Conservation (phyloP, 1,140 invertebrate genomes). For the Eupeodes corollae region DNA sequence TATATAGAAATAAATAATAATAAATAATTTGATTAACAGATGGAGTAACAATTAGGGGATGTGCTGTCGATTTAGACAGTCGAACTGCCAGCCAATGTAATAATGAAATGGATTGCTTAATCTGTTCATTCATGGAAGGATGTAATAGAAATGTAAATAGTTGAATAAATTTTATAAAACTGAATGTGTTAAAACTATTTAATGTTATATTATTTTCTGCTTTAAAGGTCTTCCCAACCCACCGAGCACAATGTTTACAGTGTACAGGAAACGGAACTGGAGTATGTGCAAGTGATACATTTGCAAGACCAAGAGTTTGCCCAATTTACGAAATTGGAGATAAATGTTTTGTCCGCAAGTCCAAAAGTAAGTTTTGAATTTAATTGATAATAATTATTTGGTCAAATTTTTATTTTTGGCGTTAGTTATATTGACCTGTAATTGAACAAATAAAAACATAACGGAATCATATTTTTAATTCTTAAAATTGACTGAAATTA, state of each 20-base stretch:
- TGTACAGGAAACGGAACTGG: conserved; percentile 20
- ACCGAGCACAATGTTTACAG: conserved; percentile 23
- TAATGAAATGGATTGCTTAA: conserved; percentile 28
- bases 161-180: neutral
- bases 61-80: conserved; percentile 23
- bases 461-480: no score
- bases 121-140: conserved; percentile 20
- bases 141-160: conserved; percentile 18
- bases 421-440: no score
- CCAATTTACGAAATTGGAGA: conserved; percentile 26
- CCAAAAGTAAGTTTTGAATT: conserved; percentile 8
- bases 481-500: no score
- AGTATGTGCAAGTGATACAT: conserved; percentile 18
- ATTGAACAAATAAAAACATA: no score
- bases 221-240: conserved; percentile 17
- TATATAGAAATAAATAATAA: neutral
- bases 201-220: neutral
- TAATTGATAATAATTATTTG: no score
- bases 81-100: conserved; percentile 13
- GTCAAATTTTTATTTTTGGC: no score
- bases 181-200: neutral
- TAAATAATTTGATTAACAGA: conserved; percentile 11
- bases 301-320: conserved; percentile 15
- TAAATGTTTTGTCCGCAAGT: conserved; percentile 28
- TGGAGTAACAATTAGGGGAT: conserved; percentile 28